Base-by-base conservation (phyloP, 2,888 invertebrate genomes). In the Litoditis marina region DNA sequence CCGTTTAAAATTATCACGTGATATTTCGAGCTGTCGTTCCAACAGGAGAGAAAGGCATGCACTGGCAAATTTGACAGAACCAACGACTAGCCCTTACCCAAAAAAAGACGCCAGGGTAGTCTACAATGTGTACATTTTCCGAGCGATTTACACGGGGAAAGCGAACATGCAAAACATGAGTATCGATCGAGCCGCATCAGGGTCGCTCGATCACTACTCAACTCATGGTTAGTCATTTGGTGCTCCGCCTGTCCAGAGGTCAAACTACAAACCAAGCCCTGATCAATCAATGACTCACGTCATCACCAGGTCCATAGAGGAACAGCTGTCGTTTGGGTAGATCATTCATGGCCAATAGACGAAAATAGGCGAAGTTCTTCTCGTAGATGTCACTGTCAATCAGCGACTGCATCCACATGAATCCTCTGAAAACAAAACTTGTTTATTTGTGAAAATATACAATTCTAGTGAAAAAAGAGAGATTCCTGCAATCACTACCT, bases 261-360 rank as follows among this genome's bases (percentile, higher is more conserved):
- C n/a, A 25, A 46, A 22, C 22, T 27, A 32, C 19, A 13, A 51
- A 27, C 30, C 28, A 51, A 2, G 25, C 27, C 30, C 30, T 51
- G 28, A 11, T 51, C n/a, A n/a, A n/a, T n/a, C n/a, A 51, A 27
- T 60, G 52, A 51, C 60, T 60, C 34, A 60, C 61, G 27, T 59
- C 63, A 31, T 73, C 73, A n/a, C 63, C 71, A 27, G 73, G 73
- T 44, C 73, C 73, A 53, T 77, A 79, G 34, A 91, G 86, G 83
- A 89, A 90, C 69, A 90, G 84, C 82, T 90, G 89, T 22, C 70
- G 63, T n/a, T 57, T 57, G 0, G 79, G 79, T n/a, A 79, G 60
- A 52, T 79, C 73, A 16, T 66, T 59, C 52, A 79, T 66, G 22
- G 74, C 67, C 19, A 73, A 63, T 64, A 80, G 65, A 60, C 74